Evolutionary conservation across 2,113 vertebrate genomes (phyloP), one percentile per base, ranked within the genome.

Genomic region (Motacilla alba): DNA sequence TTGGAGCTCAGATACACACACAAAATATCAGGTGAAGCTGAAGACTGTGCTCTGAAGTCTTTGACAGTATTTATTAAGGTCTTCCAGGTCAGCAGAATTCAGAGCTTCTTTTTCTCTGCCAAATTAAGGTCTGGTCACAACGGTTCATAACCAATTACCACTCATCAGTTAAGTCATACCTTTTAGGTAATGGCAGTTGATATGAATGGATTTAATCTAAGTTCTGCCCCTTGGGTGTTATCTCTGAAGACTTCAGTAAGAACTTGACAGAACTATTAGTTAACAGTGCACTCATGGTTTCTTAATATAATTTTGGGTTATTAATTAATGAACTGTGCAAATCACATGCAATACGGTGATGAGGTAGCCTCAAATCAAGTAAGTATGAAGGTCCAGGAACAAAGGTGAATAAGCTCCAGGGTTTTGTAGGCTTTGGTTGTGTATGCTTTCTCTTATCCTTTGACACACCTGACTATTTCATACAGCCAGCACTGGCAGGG

Each of bases 271-370:
- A 84, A 15, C n/a, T 92, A 95, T 93, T 93, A 90, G 76, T 95
- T 96, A 95, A 49, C 53, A 75, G 27, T 19, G 24, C 60, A 52
- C 16, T 70, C 64, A 52, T 28, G 31, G 52, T 19, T 90, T 87
- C 76, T 75, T 92, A 89, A 91, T 91, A 68, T 52, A 14, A 84
- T 94, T 95, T 88, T 68, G 77, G 22, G 33, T 93, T 92, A 91
- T 89, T 94, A 95, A 96, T 95, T 94, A 93, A 95, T 94, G 86
- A 94, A 41, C 56, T 33, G 30, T 75, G 87, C 87, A 94, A 93
- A 95, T 96, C 69, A 90, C 5, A 1, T 84, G 67, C 83, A 91
- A 47, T 70, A 47, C 14, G 67, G 28, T 72, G 69, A 84, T 68
- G 89, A 92, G 47, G 67, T 64, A 82, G 66, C 35, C 50, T 92